Evolutionary conservation across 2,113 vertebrate species (phyloP), one percentile per base, ranked within the genome.

Genomic region (Bubo bubo): DNA sequence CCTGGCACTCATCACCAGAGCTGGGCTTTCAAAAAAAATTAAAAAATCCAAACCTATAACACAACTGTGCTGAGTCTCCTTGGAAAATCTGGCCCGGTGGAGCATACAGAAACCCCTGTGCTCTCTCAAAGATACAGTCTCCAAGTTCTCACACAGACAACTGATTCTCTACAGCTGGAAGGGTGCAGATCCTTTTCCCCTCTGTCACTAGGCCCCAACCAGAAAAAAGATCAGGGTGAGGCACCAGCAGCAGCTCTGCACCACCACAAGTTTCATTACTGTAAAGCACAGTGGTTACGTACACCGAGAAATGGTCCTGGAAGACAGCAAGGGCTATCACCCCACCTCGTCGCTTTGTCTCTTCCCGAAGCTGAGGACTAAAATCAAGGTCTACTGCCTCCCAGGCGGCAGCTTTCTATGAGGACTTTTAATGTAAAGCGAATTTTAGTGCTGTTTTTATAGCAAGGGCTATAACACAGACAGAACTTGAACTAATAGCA

Each of bases 281-380:
- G 14, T 32, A 35, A 64, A 64, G 67, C 66, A 26, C 50, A 14
- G 50, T 18, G 27, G 26, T 47, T 52, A 14, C 1, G 0, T 7
- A 43, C n/a, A 37, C n/a, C 13, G 9, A 49, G 60, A 67, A 75
- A 45, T 10, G 30, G 17, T 2, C 26, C n/a, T 14, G 19, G 30
- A 47, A 63, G 34, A 63, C 43, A 55, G 39, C n/a, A 66, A 37
- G 27, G 21, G 19, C 49, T 35, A 22, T 35, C 64, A 53, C 20
- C 34, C 43, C 1, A 1, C 6, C 53, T 59, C 4, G 0, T 12
- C 43, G 20, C 21, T 72, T 80, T 37, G 2, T 13, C 34, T 53
- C 55, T 70, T 66, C 70, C 60, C 35, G 30, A 47, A 41, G n/a
- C 8, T 39, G n/a, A 52, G 47, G 67, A 34, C 6, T 3, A 32